These are phyloP conservation scores for Scaptomyza flava DNA, from an alignment of 2,888 invertebrate genomes.

Conservation along the genomic window DNA sequence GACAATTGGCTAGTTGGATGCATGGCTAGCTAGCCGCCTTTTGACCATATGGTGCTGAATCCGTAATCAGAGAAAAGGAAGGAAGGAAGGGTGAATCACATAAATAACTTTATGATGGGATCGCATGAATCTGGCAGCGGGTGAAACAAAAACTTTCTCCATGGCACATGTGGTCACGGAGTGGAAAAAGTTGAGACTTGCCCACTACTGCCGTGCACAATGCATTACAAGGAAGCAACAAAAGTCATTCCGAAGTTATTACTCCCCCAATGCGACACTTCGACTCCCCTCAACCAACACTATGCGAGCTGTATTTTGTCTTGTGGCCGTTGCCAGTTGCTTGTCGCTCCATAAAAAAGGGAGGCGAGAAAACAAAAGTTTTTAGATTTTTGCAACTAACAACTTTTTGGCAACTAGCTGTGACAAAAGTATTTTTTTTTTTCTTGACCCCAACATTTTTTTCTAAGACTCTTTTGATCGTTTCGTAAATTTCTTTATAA, in stretches of 20 bases:
- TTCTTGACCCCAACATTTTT: slow-evolving; percentile 28
- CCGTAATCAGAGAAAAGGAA: slow-evolving; percentile 60
- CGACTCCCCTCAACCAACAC: background rate
- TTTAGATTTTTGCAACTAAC: slow-evolving; percentile 56
- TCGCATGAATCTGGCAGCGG: slow-evolving; percentile 63
- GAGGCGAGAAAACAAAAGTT: slow-evolving; percentile 76
- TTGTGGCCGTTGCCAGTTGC: slow-evolving; percentile 42
- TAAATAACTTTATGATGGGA: slow-evolving; percentile 79
- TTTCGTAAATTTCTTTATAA: slow-evolving; percentile 25
- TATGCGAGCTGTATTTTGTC: slow-evolving; percentile 25
- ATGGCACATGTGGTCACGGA: slow-evolving; percentile 72
- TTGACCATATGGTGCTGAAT: slow-evolving; percentile 71
- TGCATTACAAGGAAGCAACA: slow-evolving; percentile 70
- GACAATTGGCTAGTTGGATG: slow-evolving; percentile 56
- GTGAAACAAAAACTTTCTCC: slow-evolving; percentile 51
- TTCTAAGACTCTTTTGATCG: slow-evolving; percentile 35
- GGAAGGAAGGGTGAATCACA: slow-evolving; percentile 61
- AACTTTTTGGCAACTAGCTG: slow-evolving; percentile 67
- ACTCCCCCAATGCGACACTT: slow-evolving; percentile 30
- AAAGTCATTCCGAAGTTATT: slow-evolving; percentile 79
- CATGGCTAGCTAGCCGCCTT: slow-evolving; percentile 9
- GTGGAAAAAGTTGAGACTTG: slow-evolving; percentile 49
- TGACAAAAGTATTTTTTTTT: slow-evolving; percentile 57
- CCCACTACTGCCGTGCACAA: slow-evolving; percentile 42
- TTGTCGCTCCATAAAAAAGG: slow-evolving; percentile 63